Evolutionary conservation across 2,888 invertebrate species (phyloP), one percentile per base, ranked within the genome.

Genomic region (Drosophila cognata): DNA sequence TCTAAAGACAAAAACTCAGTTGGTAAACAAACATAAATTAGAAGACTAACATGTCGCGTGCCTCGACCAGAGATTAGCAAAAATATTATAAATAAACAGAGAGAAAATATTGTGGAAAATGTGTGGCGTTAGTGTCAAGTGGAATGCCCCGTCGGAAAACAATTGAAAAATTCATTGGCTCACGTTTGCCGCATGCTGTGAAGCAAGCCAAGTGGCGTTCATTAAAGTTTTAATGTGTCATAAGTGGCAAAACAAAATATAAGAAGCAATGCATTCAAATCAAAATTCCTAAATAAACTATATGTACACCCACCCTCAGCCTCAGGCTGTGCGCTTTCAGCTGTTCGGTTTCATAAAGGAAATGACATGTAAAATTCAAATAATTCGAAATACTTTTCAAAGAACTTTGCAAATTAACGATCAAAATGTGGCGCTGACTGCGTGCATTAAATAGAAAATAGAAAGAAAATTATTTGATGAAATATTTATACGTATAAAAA

Each of bases 311-410:
- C 46, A 38, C 31, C 46, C 38, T 18, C 21, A 8, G 68, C 31
- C 31, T 31, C 33, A 10, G 33, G 52, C 11, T 59, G 38, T 33
- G 31, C 36, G 52, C 5, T 18, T 77, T 79, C 86, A 85, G 77
- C 84, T 85, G 86, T 81, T 83, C 71, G 13, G 18, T 74, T 73
- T 57, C 52, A 60, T 63, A 70, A 63, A 63, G 57, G 60, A 74
- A 76, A 83, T 83, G 86, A 74, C 81, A 77, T 85, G 83, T 81
- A 79, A 78, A 84, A 81, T 77, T 48, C 60, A 81, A 83, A 86
- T 58, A 72, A 67, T 71, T 63, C 53, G 38, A 74, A 82, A 80
- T 61, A 61, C 52, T 62, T 77, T 82, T 60, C 70, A 74, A 76
- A 74, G 74, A 74, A 82, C 75, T 85, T 74, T 74, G 71, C 77